Evolutionary conservation across 2,888 invertebrate genomes (phyloP).

Genomic region (Caenorhabditis becei): DNA sequence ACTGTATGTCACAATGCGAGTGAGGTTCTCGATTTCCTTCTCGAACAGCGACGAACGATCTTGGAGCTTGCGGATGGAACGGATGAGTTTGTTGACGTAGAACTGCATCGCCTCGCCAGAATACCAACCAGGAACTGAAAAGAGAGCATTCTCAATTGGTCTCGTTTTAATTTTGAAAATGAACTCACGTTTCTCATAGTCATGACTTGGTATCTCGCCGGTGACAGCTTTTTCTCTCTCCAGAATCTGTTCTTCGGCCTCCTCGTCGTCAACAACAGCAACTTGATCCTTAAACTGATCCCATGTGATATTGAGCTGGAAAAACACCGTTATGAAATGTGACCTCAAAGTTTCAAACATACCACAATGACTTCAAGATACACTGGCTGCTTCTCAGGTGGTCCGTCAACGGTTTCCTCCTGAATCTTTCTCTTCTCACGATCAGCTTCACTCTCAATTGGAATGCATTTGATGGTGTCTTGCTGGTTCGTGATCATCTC

Average conservation of each 20-base stretch:
- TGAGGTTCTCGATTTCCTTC: slow-evolving; percentile 33
- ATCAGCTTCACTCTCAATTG: slow-evolving; percentile 6
- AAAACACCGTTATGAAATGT: not conserved
- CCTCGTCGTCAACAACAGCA: slow-evolving; percentile 21
- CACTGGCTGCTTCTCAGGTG: not conserved
- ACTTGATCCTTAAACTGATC: not conserved
- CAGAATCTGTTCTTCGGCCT: not conserved
- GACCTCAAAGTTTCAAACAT: not conserved
- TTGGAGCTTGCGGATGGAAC: slow-evolving; percentile 44
- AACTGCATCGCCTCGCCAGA: slow-evolving; percentile 36
- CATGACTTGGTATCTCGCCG: slow-evolving; percentile 24
- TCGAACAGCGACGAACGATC: slow-evolving; percentile 27
- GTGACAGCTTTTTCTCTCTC: slow-evolving; percentile 19
- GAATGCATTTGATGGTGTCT: slow-evolving; percentile 17
- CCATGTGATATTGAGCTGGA: slow-evolving; percentile 38
- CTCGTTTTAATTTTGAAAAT: too few species aligned
- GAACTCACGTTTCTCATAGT: slow-evolving; percentile 30
- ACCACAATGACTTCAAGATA: slow-evolving; percentile 44
- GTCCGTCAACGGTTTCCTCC: not conserved
- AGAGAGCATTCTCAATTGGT: not conserved
- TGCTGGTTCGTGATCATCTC: not conserved
- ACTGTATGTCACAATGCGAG: slow-evolving; percentile 5
- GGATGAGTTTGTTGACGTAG: slow-evolving; percentile 42
- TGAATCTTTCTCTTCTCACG: not conserved
- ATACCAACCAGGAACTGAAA: slow-evolving; percentile 49